Evolutionary conservation across 1,140 invertebrate species (phyloP).

Genomic region (Eupristina koningsbergeri): DNA sequence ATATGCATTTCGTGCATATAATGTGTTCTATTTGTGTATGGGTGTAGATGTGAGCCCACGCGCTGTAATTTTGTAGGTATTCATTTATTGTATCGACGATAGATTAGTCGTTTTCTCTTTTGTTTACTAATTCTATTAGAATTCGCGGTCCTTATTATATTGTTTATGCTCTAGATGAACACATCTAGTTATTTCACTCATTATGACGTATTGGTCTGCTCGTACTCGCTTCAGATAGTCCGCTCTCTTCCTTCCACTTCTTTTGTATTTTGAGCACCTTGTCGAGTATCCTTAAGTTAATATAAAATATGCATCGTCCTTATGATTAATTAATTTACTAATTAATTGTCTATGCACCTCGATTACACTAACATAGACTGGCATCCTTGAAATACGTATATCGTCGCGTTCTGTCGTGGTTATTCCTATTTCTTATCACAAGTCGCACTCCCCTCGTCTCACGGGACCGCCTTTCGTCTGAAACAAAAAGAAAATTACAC

Average conservation of each 20-base stretch:
- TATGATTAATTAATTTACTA: background rate
- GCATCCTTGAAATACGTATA: conserved; percentile 68
- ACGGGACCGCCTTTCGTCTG: conserved; percentile 62
- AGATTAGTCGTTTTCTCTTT: background rate
- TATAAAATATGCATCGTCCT: conserved; percentile 40
- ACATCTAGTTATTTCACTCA: background rate
- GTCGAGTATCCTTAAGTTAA: conserved; percentile 36
- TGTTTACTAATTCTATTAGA: conserved; percentile 6
- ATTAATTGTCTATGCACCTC: conserved; percentile 45
- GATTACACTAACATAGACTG: conserved; percentile 65
- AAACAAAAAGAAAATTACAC: conserved; percentile 55
- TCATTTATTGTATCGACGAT: background rate
- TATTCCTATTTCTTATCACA: conserved; percentile 72
- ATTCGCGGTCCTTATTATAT: background rate
- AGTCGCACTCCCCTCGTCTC: conserved; percentile 63
- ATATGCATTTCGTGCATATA: background rate
- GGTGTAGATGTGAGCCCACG: too few relatives aligned
- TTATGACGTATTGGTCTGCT: too few relatives aligned
- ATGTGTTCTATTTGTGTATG: too few relatives aligned
- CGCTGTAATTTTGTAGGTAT: too few relatives aligned
- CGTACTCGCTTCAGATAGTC: background rate
- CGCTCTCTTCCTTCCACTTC: background rate
- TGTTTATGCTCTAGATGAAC: background rate
- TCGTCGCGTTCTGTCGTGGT: conserved; percentile 66
- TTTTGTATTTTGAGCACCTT: conserved; percentile 27